Base-by-base conservation (phyloP, 2,797 vertebrate genomes). In the Ptychadena robeensis region DNA sequence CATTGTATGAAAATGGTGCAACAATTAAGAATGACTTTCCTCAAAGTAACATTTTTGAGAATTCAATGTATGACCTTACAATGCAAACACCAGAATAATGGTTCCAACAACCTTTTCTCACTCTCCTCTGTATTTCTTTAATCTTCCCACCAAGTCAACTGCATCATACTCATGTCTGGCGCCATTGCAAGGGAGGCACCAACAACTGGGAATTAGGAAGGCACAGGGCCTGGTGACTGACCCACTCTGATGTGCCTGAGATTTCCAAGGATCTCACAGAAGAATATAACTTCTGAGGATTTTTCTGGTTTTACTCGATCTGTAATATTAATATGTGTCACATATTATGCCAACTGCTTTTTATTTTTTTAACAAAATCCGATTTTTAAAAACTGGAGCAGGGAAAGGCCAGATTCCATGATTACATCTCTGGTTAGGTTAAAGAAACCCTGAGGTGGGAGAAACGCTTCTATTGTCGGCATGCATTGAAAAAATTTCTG, bases 271-370 rank as follows among this genome's bases (percentile, higher is more conserved):
- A 38, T 34, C 28, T 32, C 14, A 37, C 66, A 68, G 10, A 28
- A 12, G 9, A 34, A 81, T 65, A 57, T 34, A 73, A 34, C 53
- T 66, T 82, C 59, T 66, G 61, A 82, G 48, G 32, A 35, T 74
- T 30, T 63, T 38, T 74, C 18, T 40, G 80, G 15, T 38, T 64
- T 64, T 81, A 61, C 11, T 25, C 4, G 27, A 34, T 75, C 80
- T 82, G 28, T 67, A 59, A 69, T 69, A 82, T 9, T 37, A 73
- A 38, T 22, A 32, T 38, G 38, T n/a, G 44, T 67, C 57, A 38
- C 25, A 82, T 22, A 28, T 67, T 31, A 68, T 57, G 25, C 72
- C 30, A 73, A 37, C 38, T 1, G 25, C 25, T 75, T 25, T 27
- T 59, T 69, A 48, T n/a, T n/a, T n/a, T n/a, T n/a, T n/a, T n/a